Evolutionary conservation across 2,888 invertebrate species (phyloP).

Genomic region (Magallana nippona): DNA sequence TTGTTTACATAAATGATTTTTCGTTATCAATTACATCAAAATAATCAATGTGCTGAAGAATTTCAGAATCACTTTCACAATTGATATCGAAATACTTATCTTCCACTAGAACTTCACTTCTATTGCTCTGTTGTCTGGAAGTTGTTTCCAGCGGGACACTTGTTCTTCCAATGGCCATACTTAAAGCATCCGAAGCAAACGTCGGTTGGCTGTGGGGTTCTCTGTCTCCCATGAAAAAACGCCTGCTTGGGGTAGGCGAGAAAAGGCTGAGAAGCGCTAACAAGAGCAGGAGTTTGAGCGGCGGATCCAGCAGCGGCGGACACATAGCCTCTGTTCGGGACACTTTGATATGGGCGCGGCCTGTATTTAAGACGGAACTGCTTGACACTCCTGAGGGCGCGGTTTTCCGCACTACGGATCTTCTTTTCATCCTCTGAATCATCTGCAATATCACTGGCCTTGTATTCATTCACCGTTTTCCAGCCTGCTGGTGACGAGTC

Average conservation of each 20-base stretch:
- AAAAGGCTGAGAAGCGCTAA: slow-evolving; percentile 30
- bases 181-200: slow-evolving; percentile 28
- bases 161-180: slow-evolving; percentile 20
- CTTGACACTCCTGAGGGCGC: slow-evolving; percentile 10
- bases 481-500: slow-evolving; percentile 30
- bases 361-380: not conserved
- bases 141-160: not conserved
- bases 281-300: not conserved
- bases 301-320: slow-evolving; percentile 26
- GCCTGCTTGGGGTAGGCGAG: not conserved
- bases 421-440: slow-evolving; percentile 32
- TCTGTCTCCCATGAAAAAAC: slow-evolving; percentile 3
- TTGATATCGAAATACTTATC: slow-evolving; percentile 35
- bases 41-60: not conserved
- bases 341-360: not conserved
- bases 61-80: not conserved
- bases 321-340: not conserved
- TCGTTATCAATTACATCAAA: slow-evolving; percentile 15
- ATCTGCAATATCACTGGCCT: slow-evolving; percentile 30
- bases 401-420: slow-evolving; percentile 27
- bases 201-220: slow-evolving; percentile 30
- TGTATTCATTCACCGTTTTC: slow-evolving; percentile 33
- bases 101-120: slow-evolving; percentile 1
- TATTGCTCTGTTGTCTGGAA: not conserved
- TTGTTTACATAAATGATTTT: not conserved